These are phyloP conservation scores for Lasioglossum baleicum DNA, from an alignment of 1,140 invertebrate species.

Conservation along the genomic window DNA sequence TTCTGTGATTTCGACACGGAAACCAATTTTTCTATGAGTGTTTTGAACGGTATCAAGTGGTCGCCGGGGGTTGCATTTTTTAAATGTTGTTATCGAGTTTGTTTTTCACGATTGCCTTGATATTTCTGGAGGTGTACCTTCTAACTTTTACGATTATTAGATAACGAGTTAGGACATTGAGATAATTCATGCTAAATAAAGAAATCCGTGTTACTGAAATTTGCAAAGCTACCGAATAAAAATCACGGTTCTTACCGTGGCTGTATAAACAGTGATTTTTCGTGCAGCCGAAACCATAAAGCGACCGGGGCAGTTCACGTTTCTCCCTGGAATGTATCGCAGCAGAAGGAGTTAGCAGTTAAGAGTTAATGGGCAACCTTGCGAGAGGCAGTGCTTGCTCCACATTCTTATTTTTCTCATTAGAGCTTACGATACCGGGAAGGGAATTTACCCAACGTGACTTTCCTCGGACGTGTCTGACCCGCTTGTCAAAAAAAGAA, in stretches of 20 bases:
- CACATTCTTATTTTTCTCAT: slow-evolving; percentile 4
- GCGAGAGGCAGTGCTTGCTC: not conserved
- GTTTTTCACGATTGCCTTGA: too few relatives aligned
- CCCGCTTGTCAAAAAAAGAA: not conserved
- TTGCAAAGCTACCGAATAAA: not conserved
- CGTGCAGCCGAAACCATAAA: not conserved
- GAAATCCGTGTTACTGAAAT: accelerated
- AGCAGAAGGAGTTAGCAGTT: slow-evolving; percentile 1
- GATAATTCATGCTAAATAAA: too few relatives aligned
- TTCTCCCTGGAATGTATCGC: not conserved
- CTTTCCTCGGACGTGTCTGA: not conserved
- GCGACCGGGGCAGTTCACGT: not conserved
- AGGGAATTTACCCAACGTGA: not conserved
- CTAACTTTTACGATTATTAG: too few relatives aligned
- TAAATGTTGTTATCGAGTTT: too few relatives aligned
- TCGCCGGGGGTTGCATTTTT: too few relatives aligned
- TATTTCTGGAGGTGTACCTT: too few relatives aligned
- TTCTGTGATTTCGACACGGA: too few relatives aligned
- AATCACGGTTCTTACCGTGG: not conserved
- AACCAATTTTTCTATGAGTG: too few relatives aligned
- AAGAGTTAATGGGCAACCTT: slow-evolving; percentile 1
- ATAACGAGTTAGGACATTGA: too few relatives aligned
- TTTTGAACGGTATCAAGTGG: too few relatives aligned
- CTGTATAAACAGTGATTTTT: not conserved
- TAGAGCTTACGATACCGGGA: not conserved